Conservation (phyloP, 2,888 invertebrate genomes). For the Conus canariensis region DNA sequence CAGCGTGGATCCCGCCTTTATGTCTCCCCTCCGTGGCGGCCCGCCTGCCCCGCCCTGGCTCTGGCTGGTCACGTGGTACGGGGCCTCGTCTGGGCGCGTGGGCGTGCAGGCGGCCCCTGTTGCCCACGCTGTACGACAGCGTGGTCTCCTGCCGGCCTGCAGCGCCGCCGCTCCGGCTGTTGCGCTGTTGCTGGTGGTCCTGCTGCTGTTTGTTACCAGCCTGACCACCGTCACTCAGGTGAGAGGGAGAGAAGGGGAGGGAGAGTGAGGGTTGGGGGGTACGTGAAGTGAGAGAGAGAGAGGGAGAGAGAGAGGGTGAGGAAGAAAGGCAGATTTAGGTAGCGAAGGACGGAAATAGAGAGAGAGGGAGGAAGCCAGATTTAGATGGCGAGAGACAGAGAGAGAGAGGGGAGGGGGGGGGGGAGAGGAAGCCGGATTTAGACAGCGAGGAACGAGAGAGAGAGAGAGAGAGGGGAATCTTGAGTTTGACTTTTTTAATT, state of each 20-base stretch:
- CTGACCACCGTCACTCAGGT: constrained; percentile 53
- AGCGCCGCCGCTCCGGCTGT: constrained; percentile 42
- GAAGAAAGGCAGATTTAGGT: not conserved
- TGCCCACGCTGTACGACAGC: constrained; percentile 57
- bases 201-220: constrained; percentile 47
- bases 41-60: constrained; percentile 58
- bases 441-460: too few relatives aligned
- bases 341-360: not conserved
- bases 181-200: constrained; percentile 41
- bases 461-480: not conserved
- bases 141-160: constrained; percentile 47
- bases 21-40: constrained; percentile 62
- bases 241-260: not conserved
- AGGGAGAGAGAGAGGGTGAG: not conserved
- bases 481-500: too few relatives aligned
- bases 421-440: too few relatives aligned
- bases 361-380: not conserved
- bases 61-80: constrained; percentile 62
- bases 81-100: constrained; percentile 55
- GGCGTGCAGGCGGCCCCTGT: constrained; percentile 60
- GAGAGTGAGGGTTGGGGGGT: not conserved
- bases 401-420: not conserved
- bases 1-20: constrained; percentile 66
- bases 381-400: not conserved
- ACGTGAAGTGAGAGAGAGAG: not conserved